Percentiles rank a stretch among this genome's conserved stretches.
These are phyloP conservation scores for Leptopterna dolabrata DNA, from an alignment of 2,888 invertebrate species.

Conservation along the genomic window DNA sequence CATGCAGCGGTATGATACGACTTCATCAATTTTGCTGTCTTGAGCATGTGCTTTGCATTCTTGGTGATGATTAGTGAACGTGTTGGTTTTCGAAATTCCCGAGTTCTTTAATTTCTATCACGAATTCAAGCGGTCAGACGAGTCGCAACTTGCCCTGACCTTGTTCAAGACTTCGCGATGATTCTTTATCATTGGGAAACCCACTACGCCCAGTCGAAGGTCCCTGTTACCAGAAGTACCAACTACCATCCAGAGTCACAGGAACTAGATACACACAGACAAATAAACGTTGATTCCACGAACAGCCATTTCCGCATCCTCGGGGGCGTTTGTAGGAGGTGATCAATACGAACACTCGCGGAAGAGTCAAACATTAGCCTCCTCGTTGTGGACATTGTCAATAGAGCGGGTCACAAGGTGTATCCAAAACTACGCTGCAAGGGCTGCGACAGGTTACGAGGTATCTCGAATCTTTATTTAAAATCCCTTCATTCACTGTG, in stretches of 20 bases:
- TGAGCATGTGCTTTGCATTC: no score
- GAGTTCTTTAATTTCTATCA: no score
- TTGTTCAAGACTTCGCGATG: not conserved
- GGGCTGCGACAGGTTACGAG: no score
- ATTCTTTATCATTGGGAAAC: not conserved
- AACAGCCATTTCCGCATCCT: not conserved
- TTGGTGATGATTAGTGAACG: no score
- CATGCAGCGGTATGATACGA: no score
- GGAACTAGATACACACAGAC: not conserved
- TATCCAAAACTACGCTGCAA: no score
- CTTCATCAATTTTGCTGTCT: no score
- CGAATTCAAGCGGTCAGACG: not conserved
- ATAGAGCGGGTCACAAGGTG: not conserved
- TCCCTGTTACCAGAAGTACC: not conserved
- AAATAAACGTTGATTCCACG: not conserved
- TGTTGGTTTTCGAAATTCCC: no score
- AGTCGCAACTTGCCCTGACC: not conserved
- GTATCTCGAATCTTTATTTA: no score
- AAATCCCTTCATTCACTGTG: no score
- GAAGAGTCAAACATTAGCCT: not conserved
- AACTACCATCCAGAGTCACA: not conserved
- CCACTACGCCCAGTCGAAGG: not conserved
- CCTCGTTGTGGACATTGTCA: not conserved
- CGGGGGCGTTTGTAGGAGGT: not conserved
- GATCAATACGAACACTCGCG: not conserved